Evolutionary conservation across 2,113 vertebrate genomes (phyloP).

Genomic region (Saguinus imperator): DNA sequence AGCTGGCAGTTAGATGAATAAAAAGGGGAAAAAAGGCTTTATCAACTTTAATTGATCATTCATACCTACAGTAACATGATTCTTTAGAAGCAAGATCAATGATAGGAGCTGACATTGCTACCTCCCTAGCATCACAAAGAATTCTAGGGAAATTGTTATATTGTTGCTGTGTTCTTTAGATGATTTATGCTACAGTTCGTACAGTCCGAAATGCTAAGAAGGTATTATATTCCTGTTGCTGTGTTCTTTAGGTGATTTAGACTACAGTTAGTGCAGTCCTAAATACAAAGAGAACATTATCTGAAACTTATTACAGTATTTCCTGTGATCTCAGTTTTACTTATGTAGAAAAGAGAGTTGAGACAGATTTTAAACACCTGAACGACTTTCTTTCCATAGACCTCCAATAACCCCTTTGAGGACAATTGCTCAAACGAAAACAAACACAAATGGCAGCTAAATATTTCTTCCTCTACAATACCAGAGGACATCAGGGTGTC

Average conservation of each 20-base stretch:
- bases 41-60: not conserved
- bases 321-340: not conserved
- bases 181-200: not conserved
- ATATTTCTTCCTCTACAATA: not conserved
- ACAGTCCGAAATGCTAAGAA: not conserved
- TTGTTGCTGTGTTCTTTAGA: not conserved
- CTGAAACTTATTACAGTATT: not conserved
- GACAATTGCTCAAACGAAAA: not conserved
- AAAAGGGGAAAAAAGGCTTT: not conserved
- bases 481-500: not conserved
- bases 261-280: not conserved
- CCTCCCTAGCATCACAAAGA: not conserved
- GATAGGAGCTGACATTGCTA: not conserved
- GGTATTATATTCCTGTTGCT: not conserved
- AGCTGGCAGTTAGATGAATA: not conserved
- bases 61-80: not conserved
- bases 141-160: not conserved
- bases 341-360: not conserved
- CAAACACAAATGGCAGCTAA: not conserved
- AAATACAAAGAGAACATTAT: not conserved
- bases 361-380: slow-evolving; percentile 8
- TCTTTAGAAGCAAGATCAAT: not conserved
- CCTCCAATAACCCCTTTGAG: not conserved
- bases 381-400: not conserved
- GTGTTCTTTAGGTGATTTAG: not conserved